Evolutionary conservation across 1,140 invertebrate species (phyloP).

Genomic region (Pachypeltis micranthus): DNA sequence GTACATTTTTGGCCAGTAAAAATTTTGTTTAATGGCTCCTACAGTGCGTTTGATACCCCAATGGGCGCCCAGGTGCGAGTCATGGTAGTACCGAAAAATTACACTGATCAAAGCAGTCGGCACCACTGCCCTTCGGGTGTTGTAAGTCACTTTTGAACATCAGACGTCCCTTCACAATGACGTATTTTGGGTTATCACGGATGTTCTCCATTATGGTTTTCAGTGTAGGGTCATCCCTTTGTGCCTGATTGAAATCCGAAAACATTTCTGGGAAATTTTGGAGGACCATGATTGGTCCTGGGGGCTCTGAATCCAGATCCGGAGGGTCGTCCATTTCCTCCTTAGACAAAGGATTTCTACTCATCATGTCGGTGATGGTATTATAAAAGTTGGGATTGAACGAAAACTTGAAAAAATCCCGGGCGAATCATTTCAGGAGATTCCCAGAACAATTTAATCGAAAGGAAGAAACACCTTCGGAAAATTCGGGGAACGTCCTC

Average conservation of each 20-base stretch:
- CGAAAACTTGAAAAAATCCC: neutral
- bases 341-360: neutral
- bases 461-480: neutral
- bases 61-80: neutral
- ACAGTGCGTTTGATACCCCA: neutral
- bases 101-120: neutral
- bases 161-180: neutral
- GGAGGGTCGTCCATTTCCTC: neutral
- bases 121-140: neutral
- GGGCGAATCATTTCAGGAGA: no score
- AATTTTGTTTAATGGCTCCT: neutral
- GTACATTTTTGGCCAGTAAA: neutral
- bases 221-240: neutral
- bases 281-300: neutral
- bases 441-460: neutral
- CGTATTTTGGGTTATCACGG: neutral
- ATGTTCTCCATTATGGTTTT: neutral
- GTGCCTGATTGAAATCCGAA: neutral
- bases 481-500: neutral
- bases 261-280: neutral
- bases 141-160: neutral
- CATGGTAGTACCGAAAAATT: neutral
- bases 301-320: neutral
- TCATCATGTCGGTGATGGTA: neutral
- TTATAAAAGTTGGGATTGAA: neutral